Base-by-base conservation (phyloP, 1,140 invertebrate genomes). In the Neelides sp. region DNA sequence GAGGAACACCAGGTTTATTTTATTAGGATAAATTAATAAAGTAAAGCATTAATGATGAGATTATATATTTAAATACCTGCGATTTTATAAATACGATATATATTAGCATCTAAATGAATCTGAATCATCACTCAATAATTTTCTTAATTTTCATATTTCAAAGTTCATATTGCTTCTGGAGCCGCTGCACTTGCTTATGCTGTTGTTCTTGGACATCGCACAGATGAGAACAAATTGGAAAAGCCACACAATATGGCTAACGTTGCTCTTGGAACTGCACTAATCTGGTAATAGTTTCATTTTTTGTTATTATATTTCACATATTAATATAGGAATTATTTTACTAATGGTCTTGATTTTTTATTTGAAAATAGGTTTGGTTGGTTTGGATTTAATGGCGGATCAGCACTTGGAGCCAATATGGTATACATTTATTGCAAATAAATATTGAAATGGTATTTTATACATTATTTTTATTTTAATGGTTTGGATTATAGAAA, bases 211-310 rank as follows among this genome's bases (percentile, higher is more conserved):
- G 7, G 58, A 15, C 52, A 57, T 3, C 32, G 58, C 1, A 55
- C 54, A 15, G 23, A 50, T 7, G 8, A 35, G 22, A 17, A 48
- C 2, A 51, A 44, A 32, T 52, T 52, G 34, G n/a, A 26, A 5
- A 61, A 55, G 24, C 59, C 59, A 1, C 59, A 61, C 39, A 61
- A 61, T 26, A 61, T 61, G 59, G 40, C 52, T 0, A 61, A 57
- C 37, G 59, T 61, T 20, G 52, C 55, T n/a, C 15, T 61, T 1
- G 59, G 59, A 10, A 61, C 55, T n/a, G 46, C 41, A 4, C 46
- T 61, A 15, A 55, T 61, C 50, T 57, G 55, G 59, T 59, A 50
- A 23, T 58, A 50, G 57, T 50, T 32, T 32, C 8, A 32, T n/a
- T n/a, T n/a, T n/a, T 39, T 39, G 15, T 7, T 7, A 7, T 8